Percentiles rank a stretch among this genome's conserved stretches.
Conservation (phyloP, 1,140 invertebrate species). For the Homarus americanus region DNA sequence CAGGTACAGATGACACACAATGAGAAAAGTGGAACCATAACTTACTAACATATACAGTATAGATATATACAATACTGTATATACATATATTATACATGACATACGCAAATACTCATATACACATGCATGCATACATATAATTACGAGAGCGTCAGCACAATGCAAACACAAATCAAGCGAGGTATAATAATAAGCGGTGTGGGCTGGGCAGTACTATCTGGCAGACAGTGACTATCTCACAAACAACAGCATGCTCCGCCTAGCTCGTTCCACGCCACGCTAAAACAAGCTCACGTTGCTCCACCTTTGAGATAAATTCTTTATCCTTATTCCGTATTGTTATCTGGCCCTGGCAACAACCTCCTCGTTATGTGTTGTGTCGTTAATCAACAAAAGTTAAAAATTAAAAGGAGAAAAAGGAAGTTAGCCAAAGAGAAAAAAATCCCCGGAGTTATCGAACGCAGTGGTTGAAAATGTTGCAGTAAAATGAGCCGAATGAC, state of each 20-base stretch:
- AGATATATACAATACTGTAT: neutral
- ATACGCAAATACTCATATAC: neutral
- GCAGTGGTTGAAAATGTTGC: too few relatives aligned
- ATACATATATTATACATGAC: neutral
- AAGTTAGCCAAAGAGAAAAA: too few relatives aligned
- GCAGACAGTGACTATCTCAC: too few relatives aligned
- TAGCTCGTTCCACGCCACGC: neutral
- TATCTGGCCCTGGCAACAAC: neutral
- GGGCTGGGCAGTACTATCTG: too few relatives aligned
- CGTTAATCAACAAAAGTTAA: neutral
- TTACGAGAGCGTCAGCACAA: too few relatives aligned
- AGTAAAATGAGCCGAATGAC: too few relatives aligned
- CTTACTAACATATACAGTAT: constrained; percentile 1
- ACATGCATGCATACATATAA: neutral
- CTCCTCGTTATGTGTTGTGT: neutral
- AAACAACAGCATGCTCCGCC: too few relatives aligned
- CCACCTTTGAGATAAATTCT: neutral
- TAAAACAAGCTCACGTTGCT: neutral
- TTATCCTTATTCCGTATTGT: neutral
- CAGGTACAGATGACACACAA: too few relatives aligned
- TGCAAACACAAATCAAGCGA: too few relatives aligned
- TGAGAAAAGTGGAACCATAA: too few relatives aligned
- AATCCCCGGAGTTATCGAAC: too few relatives aligned
- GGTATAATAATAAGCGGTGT: too few relatives aligned
- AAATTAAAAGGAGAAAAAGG: neutral